phyloP scores from a whole-genome alignment of 2,113 vertebrate genomes.

The Oxyruncus cristatus region DNA sequence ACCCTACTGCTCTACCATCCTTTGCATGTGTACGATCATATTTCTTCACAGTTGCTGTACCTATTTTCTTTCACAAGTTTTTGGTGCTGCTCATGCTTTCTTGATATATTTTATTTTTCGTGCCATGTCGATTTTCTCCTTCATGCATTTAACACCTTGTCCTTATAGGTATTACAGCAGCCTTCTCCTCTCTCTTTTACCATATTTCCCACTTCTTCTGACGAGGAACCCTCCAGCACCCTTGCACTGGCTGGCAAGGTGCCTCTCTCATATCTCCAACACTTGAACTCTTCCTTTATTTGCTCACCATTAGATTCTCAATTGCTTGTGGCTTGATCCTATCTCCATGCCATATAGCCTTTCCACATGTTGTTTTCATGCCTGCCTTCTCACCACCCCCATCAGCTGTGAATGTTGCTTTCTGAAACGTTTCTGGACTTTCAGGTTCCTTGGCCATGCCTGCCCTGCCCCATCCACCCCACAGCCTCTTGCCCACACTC shows the following conservation, averaged over 20 bases:
- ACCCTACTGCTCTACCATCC: not conserved
- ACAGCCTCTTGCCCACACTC: not conserved
- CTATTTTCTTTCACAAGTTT: not conserved
- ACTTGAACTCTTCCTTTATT: not conserved
- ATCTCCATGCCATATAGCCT: not conserved
- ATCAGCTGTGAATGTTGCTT: not conserved
- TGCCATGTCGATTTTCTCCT: rapidly evolving
- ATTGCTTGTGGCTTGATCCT: not conserved
- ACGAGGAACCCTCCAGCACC: not conserved
- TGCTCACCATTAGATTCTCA: not conserved
- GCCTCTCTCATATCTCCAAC: not conserved
- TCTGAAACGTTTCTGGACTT: not conserved
- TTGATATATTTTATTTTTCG: not conserved
- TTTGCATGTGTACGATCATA: not conserved
- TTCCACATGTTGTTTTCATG: not conserved
- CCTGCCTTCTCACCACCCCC: not conserved
- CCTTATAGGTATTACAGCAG: not conserved
- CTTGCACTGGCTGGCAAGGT: not conserved
- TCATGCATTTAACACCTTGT: not conserved
- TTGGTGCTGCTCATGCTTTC: not conserved
- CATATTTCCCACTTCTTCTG: not conserved
- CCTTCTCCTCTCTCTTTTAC: not conserved
- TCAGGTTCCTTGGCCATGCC: not conserved
- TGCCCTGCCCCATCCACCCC: not conserved
- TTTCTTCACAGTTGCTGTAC: not conserved